These are phyloP conservation scores for Hipparchia semele DNA, from an alignment of 2,888 invertebrate genomes.

Conservation along the genomic window DNA sequence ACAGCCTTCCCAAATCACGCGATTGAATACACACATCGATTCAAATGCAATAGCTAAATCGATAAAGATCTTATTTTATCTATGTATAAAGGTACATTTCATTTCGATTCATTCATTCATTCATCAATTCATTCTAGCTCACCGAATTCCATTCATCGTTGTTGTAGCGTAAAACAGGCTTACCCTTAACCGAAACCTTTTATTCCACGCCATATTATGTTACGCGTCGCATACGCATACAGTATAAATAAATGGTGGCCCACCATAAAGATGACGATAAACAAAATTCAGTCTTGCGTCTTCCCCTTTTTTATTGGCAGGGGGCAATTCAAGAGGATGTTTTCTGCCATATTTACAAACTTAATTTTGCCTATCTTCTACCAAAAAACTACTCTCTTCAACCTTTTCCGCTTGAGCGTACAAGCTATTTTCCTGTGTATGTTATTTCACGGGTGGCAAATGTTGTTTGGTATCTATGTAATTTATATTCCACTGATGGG, in stretches of 20 bases:
- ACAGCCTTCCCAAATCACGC: slow-evolving; percentile 26
- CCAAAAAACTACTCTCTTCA: slow-evolving; percentile 30
- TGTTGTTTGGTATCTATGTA: slow-evolving; percentile 56
- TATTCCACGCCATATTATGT: slow-evolving; percentile 72
- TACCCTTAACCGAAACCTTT: slow-evolving; percentile 66
- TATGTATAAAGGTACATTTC: background rate
- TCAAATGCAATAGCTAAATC: slow-evolving; percentile 24
- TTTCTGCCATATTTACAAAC: slow-evolving; percentile 66
- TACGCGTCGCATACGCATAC: slow-evolving; percentile 72
- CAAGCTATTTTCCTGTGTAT: slow-evolving; percentile 42
- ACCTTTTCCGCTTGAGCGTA: slow-evolving; percentile 42
- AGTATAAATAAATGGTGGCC: slow-evolving; percentile 76
- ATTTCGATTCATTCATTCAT: background rate
- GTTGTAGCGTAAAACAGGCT: slow-evolving; percentile 50
- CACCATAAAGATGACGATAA: slow-evolving; percentile 81
- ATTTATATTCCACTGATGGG: slow-evolving; percentile 80
- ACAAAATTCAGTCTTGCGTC: slow-evolving; percentile 78
- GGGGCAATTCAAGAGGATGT: slow-evolving; percentile 80
- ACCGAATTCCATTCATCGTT: slow-evolving; percentile 36
- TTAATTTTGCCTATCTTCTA: slow-evolving; percentile 41
- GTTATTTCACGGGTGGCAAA: slow-evolving; percentile 42
- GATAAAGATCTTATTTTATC: slow-evolving; percentile 30
- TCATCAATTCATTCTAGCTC: slow-evolving; percentile 33
- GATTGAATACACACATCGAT: slow-evolving; percentile 25
- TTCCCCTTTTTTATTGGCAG: slow-evolving; percentile 80